These are phyloP conservation scores for Prochilodus magdalenae DNA, from an alignment of 2,113 vertebrate species.

Conservation along the genomic window DNA sequence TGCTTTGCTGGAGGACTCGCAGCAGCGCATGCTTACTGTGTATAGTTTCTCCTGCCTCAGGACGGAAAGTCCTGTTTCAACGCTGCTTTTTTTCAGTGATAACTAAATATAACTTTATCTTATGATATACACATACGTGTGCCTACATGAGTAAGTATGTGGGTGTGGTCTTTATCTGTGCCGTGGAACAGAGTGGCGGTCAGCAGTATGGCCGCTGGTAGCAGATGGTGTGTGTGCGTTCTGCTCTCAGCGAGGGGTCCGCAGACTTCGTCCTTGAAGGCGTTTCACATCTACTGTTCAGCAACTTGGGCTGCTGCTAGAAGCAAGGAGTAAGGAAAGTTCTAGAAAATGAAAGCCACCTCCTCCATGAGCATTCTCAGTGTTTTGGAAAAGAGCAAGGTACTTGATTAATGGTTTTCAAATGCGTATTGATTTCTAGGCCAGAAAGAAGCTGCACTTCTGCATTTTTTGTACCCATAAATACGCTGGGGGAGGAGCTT, in stretches of 20 bases:
- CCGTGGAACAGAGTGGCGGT: constrained; percentile 19
- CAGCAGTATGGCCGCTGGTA: constrained; percentile 47
- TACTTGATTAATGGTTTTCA: constrained; percentile 49
- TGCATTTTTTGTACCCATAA: neutral
- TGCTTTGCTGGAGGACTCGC: too few species aligned
- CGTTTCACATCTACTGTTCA: constrained; percentile 42
- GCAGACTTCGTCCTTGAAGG: constrained; percentile 50
- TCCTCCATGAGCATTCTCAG: constrained; percentile 27
- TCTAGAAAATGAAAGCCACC: constrained; percentile 25
- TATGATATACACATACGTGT: neutral
- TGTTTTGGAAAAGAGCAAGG: neutral
- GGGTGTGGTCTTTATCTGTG: constrained; percentile 3
- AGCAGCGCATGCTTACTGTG: too few species aligned
- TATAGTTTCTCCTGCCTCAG: too few species aligned
- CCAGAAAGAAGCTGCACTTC: constrained; percentile 20
- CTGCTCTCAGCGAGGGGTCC: constrained; percentile 42
- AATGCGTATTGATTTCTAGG: constrained; percentile 45
- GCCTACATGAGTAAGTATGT: neutral
- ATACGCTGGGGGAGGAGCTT: constrained; percentile 8
- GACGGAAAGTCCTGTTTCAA: too few species aligned
- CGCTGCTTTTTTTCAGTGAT: too few species aligned
- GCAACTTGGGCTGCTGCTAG: constrained; percentile 26
- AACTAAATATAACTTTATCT: too few species aligned
- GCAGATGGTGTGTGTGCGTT: constrained; percentile 53
- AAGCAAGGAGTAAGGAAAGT: constrained; percentile 18